phyloP scores from a whole-genome alignment of 2,888 invertebrate species.

The Seladonia tumulorum region DNA sequence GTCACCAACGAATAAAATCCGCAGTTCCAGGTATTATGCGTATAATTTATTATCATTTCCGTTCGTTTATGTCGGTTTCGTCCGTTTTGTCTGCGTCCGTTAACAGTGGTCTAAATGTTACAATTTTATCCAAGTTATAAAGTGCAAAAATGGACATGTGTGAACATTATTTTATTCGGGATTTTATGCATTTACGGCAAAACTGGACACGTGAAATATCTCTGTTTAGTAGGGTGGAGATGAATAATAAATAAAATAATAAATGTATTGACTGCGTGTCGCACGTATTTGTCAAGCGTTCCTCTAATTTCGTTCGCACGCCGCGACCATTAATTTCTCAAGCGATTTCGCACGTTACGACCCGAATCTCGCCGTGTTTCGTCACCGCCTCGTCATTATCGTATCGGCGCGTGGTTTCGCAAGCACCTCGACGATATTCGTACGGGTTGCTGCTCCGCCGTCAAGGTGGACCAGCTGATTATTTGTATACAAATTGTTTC shows the following conservation, averaged over 20 bases:
- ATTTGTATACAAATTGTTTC: conserved; percentile 7
- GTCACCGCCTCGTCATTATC: background rate
- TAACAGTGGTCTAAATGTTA: no score
- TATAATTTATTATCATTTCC: no score
- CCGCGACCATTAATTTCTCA: background rate
- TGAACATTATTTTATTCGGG: no score
- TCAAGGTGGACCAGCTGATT: conserved; percentile 3
- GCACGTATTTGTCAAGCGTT: background rate
- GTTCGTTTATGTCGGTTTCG: no score
- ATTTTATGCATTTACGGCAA: no score
- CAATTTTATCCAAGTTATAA: no score
- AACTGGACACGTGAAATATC: no score
- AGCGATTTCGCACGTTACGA: background rate
- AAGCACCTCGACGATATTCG: conserved; percentile 14
- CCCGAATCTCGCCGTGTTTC: background rate
- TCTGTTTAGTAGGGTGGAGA: no score
- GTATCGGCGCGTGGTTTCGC: background rate
- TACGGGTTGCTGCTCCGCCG: conserved; percentile 4
- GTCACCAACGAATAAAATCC: no score
- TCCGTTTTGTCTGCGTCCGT: no score
- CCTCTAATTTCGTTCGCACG: background rate
- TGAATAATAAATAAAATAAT: background rate
- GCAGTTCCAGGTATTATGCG: no score
- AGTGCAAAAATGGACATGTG: no score
- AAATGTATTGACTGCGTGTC: background rate